phyloP scores from a whole-genome alignment of 2,888 invertebrate species.

The Lasioglossum villosulum region DNA sequence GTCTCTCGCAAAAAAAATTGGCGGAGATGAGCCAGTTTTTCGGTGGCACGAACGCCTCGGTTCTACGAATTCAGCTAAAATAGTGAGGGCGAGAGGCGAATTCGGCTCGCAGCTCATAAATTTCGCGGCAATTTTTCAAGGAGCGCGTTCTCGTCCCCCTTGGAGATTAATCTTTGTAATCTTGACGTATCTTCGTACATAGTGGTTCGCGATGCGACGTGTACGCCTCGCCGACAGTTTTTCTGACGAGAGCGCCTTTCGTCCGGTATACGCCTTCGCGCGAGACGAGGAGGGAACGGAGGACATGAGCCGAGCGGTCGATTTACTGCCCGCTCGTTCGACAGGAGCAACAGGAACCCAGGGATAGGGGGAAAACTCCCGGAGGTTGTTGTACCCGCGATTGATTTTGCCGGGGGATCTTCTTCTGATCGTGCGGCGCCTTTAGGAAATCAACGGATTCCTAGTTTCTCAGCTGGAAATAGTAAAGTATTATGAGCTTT shows the following conservation, averaged over 20 bases:
- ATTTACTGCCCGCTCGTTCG: constrained; percentile 62
- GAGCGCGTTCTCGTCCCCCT: constrained; percentile 1
- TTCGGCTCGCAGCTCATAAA: constrained; percentile 28
- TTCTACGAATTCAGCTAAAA: not conserved
- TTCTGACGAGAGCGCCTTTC: constrained; percentile 58
- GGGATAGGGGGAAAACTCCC: constrained; percentile 32
- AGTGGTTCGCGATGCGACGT: constrained; percentile 50
- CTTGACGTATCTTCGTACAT: constrained; percentile 54
- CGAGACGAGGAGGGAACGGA: constrained; percentile 28
- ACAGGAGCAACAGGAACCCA: constrained; percentile 34
- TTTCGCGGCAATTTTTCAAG: constrained; percentile 46
- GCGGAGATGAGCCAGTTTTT: not conserved
- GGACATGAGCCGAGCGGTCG: constrained; percentile 53
- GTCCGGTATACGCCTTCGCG: constrained; percentile 47
- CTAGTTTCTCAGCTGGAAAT: not conserved
- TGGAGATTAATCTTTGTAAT: constrained; percentile 57
- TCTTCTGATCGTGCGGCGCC: constrained; percentile 12
- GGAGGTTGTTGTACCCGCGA: constrained; percentile 56
- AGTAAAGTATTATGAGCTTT: not conserved
- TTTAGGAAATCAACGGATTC: constrained; percentile 19
- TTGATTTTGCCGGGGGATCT: constrained; percentile 48
- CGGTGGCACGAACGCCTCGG: not conserved
- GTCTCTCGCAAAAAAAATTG: not conserved
- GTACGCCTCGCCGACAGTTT: constrained; percentile 58
- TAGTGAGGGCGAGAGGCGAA: not conserved